Evolutionary conservation across 2,797 vertebrate genomes (phyloP).

Genomic region (Chiroxiphia lanceolata): DNA sequence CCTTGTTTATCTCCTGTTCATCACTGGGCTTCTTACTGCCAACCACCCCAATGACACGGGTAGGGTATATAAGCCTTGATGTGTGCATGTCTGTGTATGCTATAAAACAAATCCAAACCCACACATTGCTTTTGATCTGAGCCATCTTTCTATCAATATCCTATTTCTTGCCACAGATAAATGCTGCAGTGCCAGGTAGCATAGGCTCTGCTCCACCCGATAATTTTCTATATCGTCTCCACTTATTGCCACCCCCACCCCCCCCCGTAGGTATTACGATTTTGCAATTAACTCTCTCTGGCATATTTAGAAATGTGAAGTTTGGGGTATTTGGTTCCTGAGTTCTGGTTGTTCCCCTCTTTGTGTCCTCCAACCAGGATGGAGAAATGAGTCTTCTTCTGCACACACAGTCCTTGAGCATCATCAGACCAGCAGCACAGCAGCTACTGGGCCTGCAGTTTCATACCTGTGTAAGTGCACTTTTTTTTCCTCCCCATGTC

Average conservation of each 20-base stretch:
- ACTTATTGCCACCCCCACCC: neutral
- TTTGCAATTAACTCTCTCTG: neutral
- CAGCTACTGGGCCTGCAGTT: constrained; percentile 30
- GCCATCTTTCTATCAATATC: neutral
- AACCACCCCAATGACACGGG: neutral
- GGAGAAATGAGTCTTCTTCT: neutral
- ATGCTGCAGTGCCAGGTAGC: neutral
- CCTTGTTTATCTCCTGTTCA: neutral
- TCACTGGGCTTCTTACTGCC: neutral
- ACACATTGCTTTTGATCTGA: neutral
- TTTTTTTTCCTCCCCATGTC: neutral
- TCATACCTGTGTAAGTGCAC: neutral
- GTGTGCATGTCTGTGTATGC: neutral
- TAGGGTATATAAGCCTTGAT: neutral
- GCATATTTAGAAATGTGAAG: neutral
- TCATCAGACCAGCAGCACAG: neutral
- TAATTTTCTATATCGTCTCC: neutral
- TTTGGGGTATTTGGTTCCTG: neutral
- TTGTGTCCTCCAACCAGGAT: neutral
- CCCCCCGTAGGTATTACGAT: neutral
- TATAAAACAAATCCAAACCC: neutral
- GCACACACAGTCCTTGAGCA: neutral
- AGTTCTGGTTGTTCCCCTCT: neutral
- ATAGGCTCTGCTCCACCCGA: neutral
- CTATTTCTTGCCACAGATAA: neutral